A percentile compares a stretch with the other conserved stretches of the same genome.
These are phyloP conservation scores for Mirza zaza DNA, from an alignment of 2,113 vertebrate species.

Conservation along the genomic window DNA sequence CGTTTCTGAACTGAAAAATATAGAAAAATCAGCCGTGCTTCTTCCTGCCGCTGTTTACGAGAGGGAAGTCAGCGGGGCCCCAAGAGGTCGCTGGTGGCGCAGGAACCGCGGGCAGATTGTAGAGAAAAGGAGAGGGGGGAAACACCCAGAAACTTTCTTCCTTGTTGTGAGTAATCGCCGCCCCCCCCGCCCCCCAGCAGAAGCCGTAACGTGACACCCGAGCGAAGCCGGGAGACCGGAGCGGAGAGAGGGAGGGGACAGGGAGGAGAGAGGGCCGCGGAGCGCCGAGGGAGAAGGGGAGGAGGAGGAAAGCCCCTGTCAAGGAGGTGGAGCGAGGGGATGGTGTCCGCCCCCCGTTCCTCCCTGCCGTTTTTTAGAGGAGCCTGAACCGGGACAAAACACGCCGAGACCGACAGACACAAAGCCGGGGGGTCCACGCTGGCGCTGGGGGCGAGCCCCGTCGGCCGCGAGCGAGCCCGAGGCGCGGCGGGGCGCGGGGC, in stretches of 20 bases:
- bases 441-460: conserved; percentile 71
- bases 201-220: conserved; percentile 74
- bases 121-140: background rate
- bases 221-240: conserved; percentile 12
- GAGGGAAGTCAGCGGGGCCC: conserved; percentile 66
- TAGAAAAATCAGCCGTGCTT: background rate
- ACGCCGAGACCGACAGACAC: conserved; percentile 59
- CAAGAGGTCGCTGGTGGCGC: conserved; percentile 80
- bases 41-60: conserved; percentile 30
- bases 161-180: background rate
- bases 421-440: conserved; percentile 75
- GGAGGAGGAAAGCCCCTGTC: conserved; percentile 68
- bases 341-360: conserved; percentile 79
- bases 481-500: conserved; percentile 43
- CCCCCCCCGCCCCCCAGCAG: conserved; percentile 36
- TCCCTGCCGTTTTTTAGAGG: conserved; percentile 55
- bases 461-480: conserved; percentile 59
- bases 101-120: conserved; percentile 51
- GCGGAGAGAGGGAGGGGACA: conserved; percentile 57
- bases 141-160: conserved; percentile 76
- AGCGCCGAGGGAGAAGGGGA: conserved; percentile 55
- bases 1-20: conserved; percentile 30
- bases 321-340: conserved; percentile 76
- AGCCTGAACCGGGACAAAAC: conserved; percentile 71
- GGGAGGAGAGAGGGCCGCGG: conserved; percentile 60